phyloP scores from a whole-genome alignment of 1,140 invertebrate genomes.

The Galleria mellonella region DNA sequence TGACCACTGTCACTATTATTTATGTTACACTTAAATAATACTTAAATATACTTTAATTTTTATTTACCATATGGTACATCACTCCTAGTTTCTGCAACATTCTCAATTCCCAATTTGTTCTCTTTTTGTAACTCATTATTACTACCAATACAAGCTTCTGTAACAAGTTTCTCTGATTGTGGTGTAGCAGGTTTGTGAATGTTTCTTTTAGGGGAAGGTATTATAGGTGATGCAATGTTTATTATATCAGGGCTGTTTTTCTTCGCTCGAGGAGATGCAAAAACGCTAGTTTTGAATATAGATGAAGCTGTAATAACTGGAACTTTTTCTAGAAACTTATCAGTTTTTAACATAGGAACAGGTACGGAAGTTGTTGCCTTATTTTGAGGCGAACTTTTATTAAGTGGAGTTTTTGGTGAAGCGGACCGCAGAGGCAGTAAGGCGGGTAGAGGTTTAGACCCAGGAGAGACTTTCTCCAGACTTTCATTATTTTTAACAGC shows the following conservation, averaged over 20 bases:
- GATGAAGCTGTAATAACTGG: constrained; percentile 16
- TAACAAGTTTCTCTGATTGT: not conserved
- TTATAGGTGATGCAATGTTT: constrained; percentile 4
- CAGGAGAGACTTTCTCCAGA: constrained; percentile 7
- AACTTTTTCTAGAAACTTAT: constrained; percentile 14
- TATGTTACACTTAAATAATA: too few species aligned
- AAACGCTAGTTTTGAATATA: constrained; percentile 7
- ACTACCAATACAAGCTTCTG: not conserved
- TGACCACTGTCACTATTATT: too few species aligned
- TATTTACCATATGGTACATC: constrained; percentile 27
- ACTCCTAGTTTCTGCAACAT: constrained; percentile 1
- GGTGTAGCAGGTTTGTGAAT: not conserved
- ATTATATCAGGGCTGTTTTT: constrained; percentile 3
- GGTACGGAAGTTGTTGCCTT: constrained; percentile 4
- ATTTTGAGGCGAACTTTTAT: constrained; percentile 20
- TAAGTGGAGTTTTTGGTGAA: constrained; percentile 4
- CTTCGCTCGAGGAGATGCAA: constrained; percentile 19
- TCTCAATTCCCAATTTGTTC: constrained; percentile 1
- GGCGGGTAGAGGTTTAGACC: not conserved
- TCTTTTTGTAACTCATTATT: not conserved
- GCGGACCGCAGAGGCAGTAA: not conserved
- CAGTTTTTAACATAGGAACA: constrained; percentile 9
- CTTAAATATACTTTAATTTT: too few species aligned
- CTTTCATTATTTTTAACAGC: constrained; percentile 9
- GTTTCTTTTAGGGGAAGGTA: not conserved